Conservation (phyloP, 2,888 invertebrate species). For the Callimorpha dominula region DNA sequence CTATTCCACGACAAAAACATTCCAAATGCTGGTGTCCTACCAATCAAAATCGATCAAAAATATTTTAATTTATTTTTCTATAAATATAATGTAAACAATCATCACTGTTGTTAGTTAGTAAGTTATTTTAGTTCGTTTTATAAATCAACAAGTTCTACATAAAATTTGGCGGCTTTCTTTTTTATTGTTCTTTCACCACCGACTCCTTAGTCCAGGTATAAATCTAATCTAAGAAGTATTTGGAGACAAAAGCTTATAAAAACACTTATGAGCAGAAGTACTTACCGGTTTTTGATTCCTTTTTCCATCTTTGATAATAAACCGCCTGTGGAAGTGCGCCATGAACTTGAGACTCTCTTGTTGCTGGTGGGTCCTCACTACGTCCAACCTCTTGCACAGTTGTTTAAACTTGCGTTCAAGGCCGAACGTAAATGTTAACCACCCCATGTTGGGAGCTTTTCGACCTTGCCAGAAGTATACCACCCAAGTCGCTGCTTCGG, state of each 20-base stretch:
- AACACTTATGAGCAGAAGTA: neutral
- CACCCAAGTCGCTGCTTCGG: constrained; percentile 90
- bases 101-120: too few species aligned
- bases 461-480: constrained; percentile 99
- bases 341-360: constrained; percentile 99
- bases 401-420: constrained; percentile 84
- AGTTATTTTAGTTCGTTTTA: too few species aligned
- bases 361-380: constrained; percentile 98
- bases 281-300: constrained; percentile 85
- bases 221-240: too few species aligned
- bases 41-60: neutral
- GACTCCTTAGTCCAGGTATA: too few species aligned
- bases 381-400: constrained; percentile 88
- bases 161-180: too few species aligned
- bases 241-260: neutral
- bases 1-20: neutral
- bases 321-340: constrained; percentile 97
- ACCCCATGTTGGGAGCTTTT: constrained; percentile 99
- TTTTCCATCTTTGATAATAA: constrained; percentile 96
- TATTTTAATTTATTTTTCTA: too few species aligned
- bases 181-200: too few species aligned
- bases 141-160: too few species aligned
- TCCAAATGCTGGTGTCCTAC: neutral
- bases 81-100: too few species aligned
- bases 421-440: constrained; percentile 99